Base-by-base conservation (phyloP, 1,140 invertebrate genomes). In the Eciton burchellii region DNA sequence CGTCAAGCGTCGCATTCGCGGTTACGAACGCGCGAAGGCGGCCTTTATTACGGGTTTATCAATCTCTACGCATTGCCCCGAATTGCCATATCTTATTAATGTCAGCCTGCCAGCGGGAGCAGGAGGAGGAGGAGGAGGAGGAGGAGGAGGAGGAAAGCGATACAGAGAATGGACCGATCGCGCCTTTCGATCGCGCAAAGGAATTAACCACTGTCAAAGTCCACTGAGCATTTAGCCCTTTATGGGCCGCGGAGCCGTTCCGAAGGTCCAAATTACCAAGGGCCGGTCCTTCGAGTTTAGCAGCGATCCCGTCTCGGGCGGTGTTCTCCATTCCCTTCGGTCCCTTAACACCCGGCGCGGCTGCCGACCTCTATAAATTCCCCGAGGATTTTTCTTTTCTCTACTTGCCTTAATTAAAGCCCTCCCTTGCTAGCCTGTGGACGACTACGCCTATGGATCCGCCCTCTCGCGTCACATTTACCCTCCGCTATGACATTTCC, bases 351-450 rank as follows among this genome's bases (percentile, higher is more conserved):
- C 86, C 83, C 82, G 68, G 66, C 66, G 35, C 26, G 63, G 74
- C 70, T 57, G 76, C 73, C 82, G 88, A 92, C 92, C 91, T 93
- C 91, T 92, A 93, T 93, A 93, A 93, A 93, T 93, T 93, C 92
- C 91, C 92, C 88, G 81, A 91, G 89, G 92, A 92, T 93, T 93
- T 93, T 93, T 93, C 92, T 92, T 93, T 93, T 88, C 91, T 93
- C 89, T 90, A 92, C 91, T 93, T 92, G 91, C 91, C 91, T 93
- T 93, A 93, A 92, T 93, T 93, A 93, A 93, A 93, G 90, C 89
- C 90, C 88, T 90, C 90, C 88, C 89, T 90, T 87, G 83, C 85
- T 73, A 83, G 88, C 88, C n/a, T n/a, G n/a, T 89, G 90, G 89
- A 90, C 82, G 82, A 89, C 90, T 89, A 52, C 84, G 81, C 62